Evolutionary conservation across 2,888 invertebrate genomes (phyloP).

Genomic region (Chydorus sphaericus): DNA sequence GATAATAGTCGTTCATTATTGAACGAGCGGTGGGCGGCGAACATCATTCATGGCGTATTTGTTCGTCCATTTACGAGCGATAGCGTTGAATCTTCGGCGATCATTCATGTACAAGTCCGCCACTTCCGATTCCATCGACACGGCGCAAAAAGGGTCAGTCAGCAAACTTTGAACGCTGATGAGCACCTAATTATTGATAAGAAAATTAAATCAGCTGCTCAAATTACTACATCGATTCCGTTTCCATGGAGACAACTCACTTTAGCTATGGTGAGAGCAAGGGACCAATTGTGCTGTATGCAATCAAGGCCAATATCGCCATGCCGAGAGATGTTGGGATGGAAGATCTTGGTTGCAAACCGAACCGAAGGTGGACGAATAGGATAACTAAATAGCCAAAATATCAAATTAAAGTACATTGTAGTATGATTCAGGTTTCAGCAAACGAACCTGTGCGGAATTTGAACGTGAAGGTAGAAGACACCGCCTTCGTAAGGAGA

Average conservation of each 20-base stretch:
- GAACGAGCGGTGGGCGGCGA: slow-evolving; percentile 32
- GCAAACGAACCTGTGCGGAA: slow-evolving; percentile 52
- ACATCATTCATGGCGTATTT: slow-evolving; percentile 71
- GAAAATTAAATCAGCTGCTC: slow-evolving; percentile 6
- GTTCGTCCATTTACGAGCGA: slow-evolving; percentile 80
- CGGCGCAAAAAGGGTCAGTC: slow-evolving; percentile 77
- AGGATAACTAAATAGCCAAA: slow-evolving; percentile 48
- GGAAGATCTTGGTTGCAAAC: slow-evolving; percentile 82
- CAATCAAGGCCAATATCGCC: slow-evolving; percentile 92
- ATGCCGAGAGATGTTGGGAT: slow-evolving; percentile 87
- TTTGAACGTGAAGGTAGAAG: slow-evolving; percentile 78
- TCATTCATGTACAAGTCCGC: slow-evolving; percentile 63
- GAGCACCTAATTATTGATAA: slow-evolving; percentile 40
- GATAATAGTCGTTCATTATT: no score
- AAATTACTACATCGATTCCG: not conserved
- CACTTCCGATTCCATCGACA: slow-evolving; percentile 77
- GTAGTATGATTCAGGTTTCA: not conserved
- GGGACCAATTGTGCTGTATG: slow-evolving; percentile 91
- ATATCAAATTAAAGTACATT: not conserved
- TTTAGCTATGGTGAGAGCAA: slow-evolving; percentile 75
- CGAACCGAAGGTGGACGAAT: slow-evolving; percentile 81
- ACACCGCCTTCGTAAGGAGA: slow-evolving; percentile 89
- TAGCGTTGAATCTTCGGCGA: slow-evolving; percentile 54
- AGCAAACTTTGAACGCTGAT: slow-evolving; percentile 75
- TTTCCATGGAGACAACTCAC: slow-evolving; percentile 20